These are phyloP conservation scores for Erebia epiphron DNA, from an alignment of 2,888 invertebrate genomes.

Conservation along the genomic window DNA sequence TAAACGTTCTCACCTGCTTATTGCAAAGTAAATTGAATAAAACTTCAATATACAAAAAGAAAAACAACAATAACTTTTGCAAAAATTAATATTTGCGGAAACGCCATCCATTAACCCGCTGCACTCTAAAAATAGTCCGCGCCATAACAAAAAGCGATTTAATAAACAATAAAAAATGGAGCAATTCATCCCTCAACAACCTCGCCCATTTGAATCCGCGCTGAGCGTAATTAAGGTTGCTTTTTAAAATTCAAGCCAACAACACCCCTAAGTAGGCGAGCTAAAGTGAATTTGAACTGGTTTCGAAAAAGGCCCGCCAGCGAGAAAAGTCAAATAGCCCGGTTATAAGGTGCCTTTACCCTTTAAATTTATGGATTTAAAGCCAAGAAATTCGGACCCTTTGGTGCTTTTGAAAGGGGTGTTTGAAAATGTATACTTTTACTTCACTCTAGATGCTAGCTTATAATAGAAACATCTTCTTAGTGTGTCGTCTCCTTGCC, in stretches of 20 bases:
- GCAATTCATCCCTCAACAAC: constrained; percentile 33
- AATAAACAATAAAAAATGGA: constrained; percentile 37
- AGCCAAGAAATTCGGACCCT: constrained; percentile 22
- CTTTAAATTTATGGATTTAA: constrained; percentile 55
- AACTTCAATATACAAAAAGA: background rate
- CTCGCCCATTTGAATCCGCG: constrained; percentile 36
- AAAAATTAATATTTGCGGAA: background rate
- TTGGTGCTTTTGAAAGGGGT: constrained; percentile 13
- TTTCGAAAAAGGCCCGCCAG: constrained; percentile 61
- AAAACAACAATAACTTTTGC: constrained; percentile 12
- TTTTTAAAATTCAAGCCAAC: constrained; percentile 41
- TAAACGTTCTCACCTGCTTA: too few species aligned
- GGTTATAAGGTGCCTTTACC: constrained; percentile 48
- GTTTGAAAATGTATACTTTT: constrained; percentile 4
- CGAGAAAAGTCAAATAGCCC: constrained; percentile 57
- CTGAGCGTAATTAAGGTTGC: constrained; percentile 44
- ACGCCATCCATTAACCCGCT: constrained; percentile 6
- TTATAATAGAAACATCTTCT: too few species aligned
- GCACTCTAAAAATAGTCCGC: constrained; percentile 16
- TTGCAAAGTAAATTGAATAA: too few species aligned
- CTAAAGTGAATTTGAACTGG: constrained; percentile 57
- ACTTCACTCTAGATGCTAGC: background rate
- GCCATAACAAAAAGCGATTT: constrained; percentile 31
- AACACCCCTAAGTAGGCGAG: constrained; percentile 22
- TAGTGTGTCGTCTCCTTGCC: too few species aligned